Conservation (phyloP, 1,140 invertebrate genomes). For the Euura lappo region DNA sequence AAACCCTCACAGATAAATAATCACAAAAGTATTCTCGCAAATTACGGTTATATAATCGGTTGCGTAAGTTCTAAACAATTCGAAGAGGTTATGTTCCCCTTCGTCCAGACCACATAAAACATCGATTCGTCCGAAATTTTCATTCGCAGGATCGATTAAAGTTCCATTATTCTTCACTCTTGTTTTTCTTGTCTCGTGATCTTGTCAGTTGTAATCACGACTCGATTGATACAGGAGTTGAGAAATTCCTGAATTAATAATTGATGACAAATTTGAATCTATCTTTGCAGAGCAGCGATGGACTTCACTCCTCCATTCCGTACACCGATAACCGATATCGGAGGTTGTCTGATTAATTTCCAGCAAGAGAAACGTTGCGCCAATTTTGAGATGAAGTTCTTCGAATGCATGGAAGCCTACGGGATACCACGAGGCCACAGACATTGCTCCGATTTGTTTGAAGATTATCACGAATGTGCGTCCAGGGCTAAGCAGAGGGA, state of each 20-base stretch:
- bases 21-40: neutral
- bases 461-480: conserved; percentile 73
- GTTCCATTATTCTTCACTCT: no score
- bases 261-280: neutral
- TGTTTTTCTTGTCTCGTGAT: no score
- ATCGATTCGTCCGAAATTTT: no score
- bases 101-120: no score
- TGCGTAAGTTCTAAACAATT: neutral
- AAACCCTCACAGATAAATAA: neutral
- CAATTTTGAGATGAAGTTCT: conserved; percentile 69
- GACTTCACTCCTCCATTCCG: conserved; percentile 67
- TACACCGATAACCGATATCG: conserved; percentile 72
- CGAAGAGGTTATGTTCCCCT: neutral
- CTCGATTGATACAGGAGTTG: no score
- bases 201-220: no score
- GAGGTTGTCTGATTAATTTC: conserved; percentile 65
- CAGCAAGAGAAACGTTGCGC: conserved; percentile 68
- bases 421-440: conserved; percentile 63
- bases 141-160: no score
- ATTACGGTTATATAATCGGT: neutral
- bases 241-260: no score
- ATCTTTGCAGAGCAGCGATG: conserved; percentile 34
- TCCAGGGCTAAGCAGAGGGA: conserved; percentile 63
- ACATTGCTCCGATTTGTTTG: conserved; percentile 66
- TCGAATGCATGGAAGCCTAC: conserved; percentile 79